These are phyloP conservation scores for Philotrypesis tridentata DNA, from an alignment of 1,140 invertebrate species.

Conservation along the genomic window DNA sequence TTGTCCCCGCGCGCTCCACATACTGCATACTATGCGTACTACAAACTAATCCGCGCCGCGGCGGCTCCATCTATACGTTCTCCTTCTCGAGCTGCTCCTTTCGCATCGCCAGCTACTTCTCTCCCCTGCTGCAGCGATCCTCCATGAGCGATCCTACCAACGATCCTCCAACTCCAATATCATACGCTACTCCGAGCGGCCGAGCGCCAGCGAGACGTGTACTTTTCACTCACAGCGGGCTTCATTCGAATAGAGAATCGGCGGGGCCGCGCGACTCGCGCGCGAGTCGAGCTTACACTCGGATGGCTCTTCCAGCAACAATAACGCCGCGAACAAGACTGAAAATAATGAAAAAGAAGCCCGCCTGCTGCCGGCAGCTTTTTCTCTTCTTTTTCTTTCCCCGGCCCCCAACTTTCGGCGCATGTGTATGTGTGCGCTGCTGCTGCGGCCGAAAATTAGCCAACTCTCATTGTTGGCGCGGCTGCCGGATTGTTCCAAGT, in stretches of 20 bases:
- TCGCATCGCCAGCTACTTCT: neutral
- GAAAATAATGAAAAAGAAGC: constrained; percentile 25
- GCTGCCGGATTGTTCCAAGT: constrained; percentile 59
- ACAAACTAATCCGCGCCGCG: too few relatives aligned
- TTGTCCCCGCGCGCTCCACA: constrained; percentile 39
- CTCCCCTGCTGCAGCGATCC: too few relatives aligned
- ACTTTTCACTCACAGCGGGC: too few relatives aligned
- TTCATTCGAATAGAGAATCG: constrained; percentile 30
- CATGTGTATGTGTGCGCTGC: neutral
- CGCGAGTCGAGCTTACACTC: constrained; percentile 19
- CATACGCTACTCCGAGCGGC: neutral
- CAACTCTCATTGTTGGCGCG: constrained; percentile 48
- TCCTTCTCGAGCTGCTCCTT: neutral
- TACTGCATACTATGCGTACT: too few relatives aligned
- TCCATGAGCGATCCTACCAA: too few relatives aligned
- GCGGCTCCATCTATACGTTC: too few relatives aligned
- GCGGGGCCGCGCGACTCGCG: constrained; percentile 5
- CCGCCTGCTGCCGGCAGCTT: too few relatives aligned
- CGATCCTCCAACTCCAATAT: too few relatives aligned
- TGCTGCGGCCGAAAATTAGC: constrained; percentile 41
- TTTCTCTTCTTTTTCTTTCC: neutral
- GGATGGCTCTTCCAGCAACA: neutral
- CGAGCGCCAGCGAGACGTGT: neutral
- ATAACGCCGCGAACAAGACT: neutral
- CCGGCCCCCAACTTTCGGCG: neutral